A percentile compares a stretch with the other conserved stretches of the same genome.
These are phyloP conservation scores for Coregonus clupeaformis DNA, from an alignment of 2,113 vertebrate species.

Conservation along the genomic window DNA sequence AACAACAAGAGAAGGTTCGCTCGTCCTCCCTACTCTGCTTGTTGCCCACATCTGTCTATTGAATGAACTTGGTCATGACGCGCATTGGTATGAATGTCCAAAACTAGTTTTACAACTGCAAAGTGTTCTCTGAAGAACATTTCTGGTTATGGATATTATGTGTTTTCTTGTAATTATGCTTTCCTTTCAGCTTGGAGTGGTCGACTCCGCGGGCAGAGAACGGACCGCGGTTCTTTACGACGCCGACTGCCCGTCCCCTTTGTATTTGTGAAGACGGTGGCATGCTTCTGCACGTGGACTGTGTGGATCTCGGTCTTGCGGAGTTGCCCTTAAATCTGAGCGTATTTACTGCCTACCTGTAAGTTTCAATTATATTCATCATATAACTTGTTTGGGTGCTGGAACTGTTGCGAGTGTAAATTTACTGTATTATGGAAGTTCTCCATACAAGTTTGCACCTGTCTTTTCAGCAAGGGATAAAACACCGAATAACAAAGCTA, in stretches of 20 bases:
- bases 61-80: too few species aligned
- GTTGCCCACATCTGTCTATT: too few species aligned
- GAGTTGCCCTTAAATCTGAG: constrained; percentile 26
- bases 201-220: not conserved
- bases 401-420: not conserved
- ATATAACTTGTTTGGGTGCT: not conserved
- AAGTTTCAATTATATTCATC: not conserved
- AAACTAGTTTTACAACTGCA: too few species aligned
- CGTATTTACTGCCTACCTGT: constrained; percentile 20
- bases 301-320: constrained; percentile 16
- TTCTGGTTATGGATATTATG: too few species aligned
- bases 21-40: too few species aligned
- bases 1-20: too few species aligned
- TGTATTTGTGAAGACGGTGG: constrained; percentile 24
- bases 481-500: too few species aligned
- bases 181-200: not conserved
- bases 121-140: too few species aligned
- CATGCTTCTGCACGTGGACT: constrained; percentile 5
- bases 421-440: not conserved
- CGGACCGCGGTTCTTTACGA: too few species aligned
- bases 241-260: not conserved
- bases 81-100: too few species aligned
- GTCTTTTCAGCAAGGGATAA: too few species aligned
- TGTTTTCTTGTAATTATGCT: not conserved
- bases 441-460: not conserved